Base-by-base conservation (phyloP, 2,797 vertebrate genomes). In the Ptychadena robeensis region DNA sequence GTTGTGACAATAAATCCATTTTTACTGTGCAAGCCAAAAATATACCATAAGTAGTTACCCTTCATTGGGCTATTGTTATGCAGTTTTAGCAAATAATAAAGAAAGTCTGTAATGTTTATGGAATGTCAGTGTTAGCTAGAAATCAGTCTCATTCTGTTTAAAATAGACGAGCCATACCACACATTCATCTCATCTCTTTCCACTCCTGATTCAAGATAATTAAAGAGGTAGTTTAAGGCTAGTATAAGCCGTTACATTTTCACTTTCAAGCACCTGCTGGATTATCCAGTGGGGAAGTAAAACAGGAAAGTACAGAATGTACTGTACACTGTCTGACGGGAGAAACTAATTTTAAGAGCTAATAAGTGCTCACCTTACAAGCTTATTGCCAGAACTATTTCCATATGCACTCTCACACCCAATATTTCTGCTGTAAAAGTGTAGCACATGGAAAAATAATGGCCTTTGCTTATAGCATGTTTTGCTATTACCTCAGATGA, bases 381-480 rank as follows among this genome's bases (percentile, higher is more conserved):
- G 66, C 64, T 70, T 63, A 77, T 68, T 82, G 57, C 81, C 81
- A 76, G 73, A 75, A 74, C 69, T 76, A 61, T 73, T 82, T 82
- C 73, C 80, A 82, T 66, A 82, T 69, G 48, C 65, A 71, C 73
- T 77, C 66, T 77, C 53, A 82, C 66, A 82, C 73, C 66, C 73
- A 82, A 71, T 77, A 82, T 82, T 61, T 70, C 35, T 77, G 67
- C 35, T 82, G 67, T 70, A 77, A 77, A 77, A 77, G 53, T 71
- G 38, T 38, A 82, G 73, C 73, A 82, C 81, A 77, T 77, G 67
- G 81, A 71, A 82, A 77, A 82, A 71, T 77, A 77, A 82, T 77
- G 66, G 73, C 57, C 67, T 53, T 40, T 77, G 66, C 74, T 64
- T 82, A 71, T 82, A 76, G 35, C 57, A 76, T 77, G 81, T 82